phyloP scores from a whole-genome alignment of 2,888 invertebrate species.

The Thymelicus sylvestris region DNA sequence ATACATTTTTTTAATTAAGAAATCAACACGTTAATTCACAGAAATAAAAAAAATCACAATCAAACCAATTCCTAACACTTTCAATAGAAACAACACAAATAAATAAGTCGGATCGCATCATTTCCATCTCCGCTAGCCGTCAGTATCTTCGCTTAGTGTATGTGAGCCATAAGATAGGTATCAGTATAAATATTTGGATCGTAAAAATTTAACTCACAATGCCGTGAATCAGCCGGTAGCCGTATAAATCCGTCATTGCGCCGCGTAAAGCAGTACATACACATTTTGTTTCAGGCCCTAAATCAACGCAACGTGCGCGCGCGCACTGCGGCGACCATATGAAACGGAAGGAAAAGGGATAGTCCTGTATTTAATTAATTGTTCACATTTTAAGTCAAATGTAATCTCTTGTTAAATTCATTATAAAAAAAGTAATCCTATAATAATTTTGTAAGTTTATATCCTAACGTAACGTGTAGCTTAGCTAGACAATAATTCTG shows the following conservation, averaged over 20 bases:
- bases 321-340: conserved; percentile 53
- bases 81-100: conserved; percentile 6
- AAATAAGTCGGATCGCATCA: not conserved
- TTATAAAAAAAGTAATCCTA: too few relatives aligned
- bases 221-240: conserved; percentile 65
- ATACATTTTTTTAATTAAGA: too few relatives aligned
- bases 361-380: not conserved
- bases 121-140: not conserved
- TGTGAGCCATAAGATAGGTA: conserved; percentile 36
- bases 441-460: too few relatives aligned
- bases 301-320: conserved; percentile 70
- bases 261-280: conserved; percentile 75
- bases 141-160: conserved; percentile 13
- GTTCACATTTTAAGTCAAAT: not conserved
- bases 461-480: too few relatives aligned
- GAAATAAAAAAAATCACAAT: not conserved
- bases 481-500: too few relatives aligned
- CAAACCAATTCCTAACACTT: conserved; percentile 1
- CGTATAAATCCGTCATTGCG: conserved; percentile 75
- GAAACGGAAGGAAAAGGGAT: not conserved
- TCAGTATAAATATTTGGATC: conserved; percentile 68
- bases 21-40: not conserved
- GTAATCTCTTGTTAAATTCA: too few relatives aligned
- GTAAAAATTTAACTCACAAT: conserved; percentile 63
- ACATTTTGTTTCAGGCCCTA: conserved; percentile 74